Percentiles rank a stretch among this genome's conserved stretches.
Evolutionary conservation across 2,888 invertebrate genomes (phyloP).

Genomic region (Epistrophe eligans): DNA sequence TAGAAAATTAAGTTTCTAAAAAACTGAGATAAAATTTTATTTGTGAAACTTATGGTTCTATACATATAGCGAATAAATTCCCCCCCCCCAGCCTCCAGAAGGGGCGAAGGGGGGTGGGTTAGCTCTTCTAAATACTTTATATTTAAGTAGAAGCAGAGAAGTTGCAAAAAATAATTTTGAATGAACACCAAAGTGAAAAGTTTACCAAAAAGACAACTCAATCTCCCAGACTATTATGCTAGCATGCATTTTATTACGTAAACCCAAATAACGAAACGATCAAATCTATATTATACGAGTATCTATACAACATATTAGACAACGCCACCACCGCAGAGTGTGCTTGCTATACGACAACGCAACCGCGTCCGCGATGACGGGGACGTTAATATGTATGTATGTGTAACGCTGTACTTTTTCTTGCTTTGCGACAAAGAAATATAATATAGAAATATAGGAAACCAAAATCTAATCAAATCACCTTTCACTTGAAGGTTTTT

Average conservation of each 20-base stretch:
- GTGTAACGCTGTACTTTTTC: constrained; percentile 6
- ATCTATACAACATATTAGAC: not conserved
- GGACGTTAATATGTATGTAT: too few species aligned
- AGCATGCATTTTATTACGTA: constrained; percentile 56
- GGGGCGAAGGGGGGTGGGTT: too few species aligned
- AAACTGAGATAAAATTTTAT: too few species aligned
- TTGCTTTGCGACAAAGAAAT: not conserved
- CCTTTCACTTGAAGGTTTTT: constrained; percentile 65
- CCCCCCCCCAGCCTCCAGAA: too few species aligned
- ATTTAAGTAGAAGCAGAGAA: too few species aligned
- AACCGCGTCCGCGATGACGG: not conserved
- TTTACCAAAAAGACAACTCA: not conserved
- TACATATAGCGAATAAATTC: too few species aligned
- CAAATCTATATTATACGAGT: constrained; percentile 16
- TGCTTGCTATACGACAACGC: not conserved
- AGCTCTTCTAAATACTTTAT: too few species aligned
- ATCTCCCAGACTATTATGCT: not conserved
- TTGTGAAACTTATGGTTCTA: too few species aligned
- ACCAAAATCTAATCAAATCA: constrained; percentile 61
- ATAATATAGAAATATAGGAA: not conserved
- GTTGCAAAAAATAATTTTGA: too few species aligned
- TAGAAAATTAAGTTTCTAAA: too few species aligned
- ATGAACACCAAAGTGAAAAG: too few species aligned
- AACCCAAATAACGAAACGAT: constrained; percentile 34
- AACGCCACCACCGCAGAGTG: constrained; percentile 1